Percentiles rank a stretch among this genome's conserved stretches.
phyloP scores from a whole-genome alignment of 30 jellyfish, hydroid and myxozoan species.

The Hydractinia symbiolongicarpus region DNA sequence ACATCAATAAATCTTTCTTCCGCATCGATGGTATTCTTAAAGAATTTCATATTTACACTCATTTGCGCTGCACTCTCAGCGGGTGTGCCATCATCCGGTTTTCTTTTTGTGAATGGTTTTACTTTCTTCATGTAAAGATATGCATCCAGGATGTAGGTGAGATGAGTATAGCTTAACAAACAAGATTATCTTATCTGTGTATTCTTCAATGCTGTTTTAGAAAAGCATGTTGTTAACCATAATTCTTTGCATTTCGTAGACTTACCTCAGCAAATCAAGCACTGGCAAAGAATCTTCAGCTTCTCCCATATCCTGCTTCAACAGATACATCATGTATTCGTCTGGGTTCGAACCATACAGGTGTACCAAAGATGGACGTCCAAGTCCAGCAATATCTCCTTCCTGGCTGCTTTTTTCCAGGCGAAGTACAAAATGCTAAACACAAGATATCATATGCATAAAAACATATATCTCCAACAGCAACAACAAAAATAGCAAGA shows the following conservation, averaged over 20 bases:
- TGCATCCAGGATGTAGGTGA: constrained; percentile 80
- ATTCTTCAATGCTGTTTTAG: not conserved
- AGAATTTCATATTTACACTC: not conserved
- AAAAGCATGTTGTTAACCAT: not conserved
- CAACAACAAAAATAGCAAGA: no score
- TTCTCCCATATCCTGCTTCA: constrained; percentile 48
- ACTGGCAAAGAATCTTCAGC: constrained; percentile 64
- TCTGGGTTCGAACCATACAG: constrained; percentile 78
- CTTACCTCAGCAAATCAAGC: constrained; percentile 75
- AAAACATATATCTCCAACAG: not conserved
- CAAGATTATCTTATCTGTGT: not conserved
- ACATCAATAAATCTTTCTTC: not conserved
- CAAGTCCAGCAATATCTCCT: constrained; percentile 51
- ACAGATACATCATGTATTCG: constrained; percentile 65
- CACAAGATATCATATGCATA: not conserved
- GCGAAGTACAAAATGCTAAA: constrained; percentile 40
- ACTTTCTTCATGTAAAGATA: constrained; percentile 62
- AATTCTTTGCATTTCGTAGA: not conserved
- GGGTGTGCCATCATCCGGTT: no score
- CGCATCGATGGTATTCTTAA: not conserved
- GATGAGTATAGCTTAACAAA: constrained; percentile 63
- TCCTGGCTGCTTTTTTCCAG: constrained; percentile 42
- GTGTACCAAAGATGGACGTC: constrained; percentile 58
- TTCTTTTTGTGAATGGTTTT: not conserved
- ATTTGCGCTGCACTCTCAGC: no score